A percentile compares a stretch with the other conserved stretches of the same genome.
Conservation (phyloP, 2,113 vertebrate species). For the Lepus timidus region DNA sequence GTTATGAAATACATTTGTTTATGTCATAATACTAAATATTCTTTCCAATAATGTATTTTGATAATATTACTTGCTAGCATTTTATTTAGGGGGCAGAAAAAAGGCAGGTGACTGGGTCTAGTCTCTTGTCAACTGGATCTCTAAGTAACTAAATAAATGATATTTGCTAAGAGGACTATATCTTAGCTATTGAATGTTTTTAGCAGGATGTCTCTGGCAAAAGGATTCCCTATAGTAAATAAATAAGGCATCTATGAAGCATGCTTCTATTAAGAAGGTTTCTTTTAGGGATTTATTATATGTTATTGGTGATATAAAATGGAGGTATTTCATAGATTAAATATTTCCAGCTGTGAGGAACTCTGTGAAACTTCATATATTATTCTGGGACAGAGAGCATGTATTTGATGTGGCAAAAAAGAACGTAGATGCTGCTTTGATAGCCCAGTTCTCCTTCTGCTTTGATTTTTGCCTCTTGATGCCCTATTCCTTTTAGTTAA, state of each 20-base stretch:
- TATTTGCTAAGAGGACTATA: background rate
- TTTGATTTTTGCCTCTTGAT: background rate
- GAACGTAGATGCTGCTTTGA: background rate
- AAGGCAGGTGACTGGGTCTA: background rate
- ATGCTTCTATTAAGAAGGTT: background rate
- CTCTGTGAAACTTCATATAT: background rate
- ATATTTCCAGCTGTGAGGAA: background rate
- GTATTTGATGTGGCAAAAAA: background rate
- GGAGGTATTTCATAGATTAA: background rate
- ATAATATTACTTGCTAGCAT: no score
- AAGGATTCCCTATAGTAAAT: background rate
- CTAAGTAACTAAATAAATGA: background rate
- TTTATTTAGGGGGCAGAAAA: rapidly evolving
- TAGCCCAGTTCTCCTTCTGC: background rate
- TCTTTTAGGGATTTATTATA: no score
- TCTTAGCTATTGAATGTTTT: background rate
- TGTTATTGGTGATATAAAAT: background rate
- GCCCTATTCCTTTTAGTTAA: background rate
- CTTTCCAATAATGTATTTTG: no score
- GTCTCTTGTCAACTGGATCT: background rate
- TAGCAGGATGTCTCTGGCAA: background rate
- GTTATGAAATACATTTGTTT: no score
- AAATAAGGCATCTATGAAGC: background rate
- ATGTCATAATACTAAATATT: no score
- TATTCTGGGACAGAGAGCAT: background rate